Base-by-base conservation (phyloP, 2,888 invertebrate species). In the Ferdinandea cuprea region DNA sequence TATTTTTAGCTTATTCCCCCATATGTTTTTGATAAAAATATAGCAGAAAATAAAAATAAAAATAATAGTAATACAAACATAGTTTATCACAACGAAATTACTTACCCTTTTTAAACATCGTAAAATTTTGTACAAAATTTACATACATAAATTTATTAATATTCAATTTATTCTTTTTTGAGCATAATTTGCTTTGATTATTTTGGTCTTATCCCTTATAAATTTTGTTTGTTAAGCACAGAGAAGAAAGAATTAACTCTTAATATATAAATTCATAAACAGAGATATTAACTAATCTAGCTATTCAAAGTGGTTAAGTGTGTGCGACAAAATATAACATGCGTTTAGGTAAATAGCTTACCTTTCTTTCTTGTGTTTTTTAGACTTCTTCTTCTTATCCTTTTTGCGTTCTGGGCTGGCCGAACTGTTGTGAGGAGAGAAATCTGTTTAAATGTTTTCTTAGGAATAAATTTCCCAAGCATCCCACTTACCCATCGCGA, bases 371-470 rank as follows among this genome's bases (percentile, higher is more conserved):
- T 95, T 95, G 88, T 93, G 93, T 91, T 94, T 95, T 90, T 95
- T 95, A 0, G 94, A 93, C 89, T 95, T 95, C 92, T 95, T 96
- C 93, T 95, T 95, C 92, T 95, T 95, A 85, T 94, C 92, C 88
- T 94, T 94, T 91, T 94, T 95, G 25, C 93, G 92, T 88, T 95
- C 95, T 86, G 94, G 94, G 88, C 93, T 93, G 61, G 95, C 94
- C 48, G 94, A 93, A 88, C 96, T 96, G 81, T 0, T 40, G 5
- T 25, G 25, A 52, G 6, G 37, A 40, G 42, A 68, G 15, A n/a
- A n/a, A n/a, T n/a, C n/a, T n/a, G 50, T 17, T 0, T 52, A 37
- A 46, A 2, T 37, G 54, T 8, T 17, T 35, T 15, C 3, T 28
- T 44, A 4, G 30, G 4, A 32, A 2, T 2, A 8, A 32, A 15